Evolutionary conservation across 2,797 vertebrate genomes (phyloP), one percentile per base, ranked within the genome.

Genomic region (Brachymystax lenok): DNA sequence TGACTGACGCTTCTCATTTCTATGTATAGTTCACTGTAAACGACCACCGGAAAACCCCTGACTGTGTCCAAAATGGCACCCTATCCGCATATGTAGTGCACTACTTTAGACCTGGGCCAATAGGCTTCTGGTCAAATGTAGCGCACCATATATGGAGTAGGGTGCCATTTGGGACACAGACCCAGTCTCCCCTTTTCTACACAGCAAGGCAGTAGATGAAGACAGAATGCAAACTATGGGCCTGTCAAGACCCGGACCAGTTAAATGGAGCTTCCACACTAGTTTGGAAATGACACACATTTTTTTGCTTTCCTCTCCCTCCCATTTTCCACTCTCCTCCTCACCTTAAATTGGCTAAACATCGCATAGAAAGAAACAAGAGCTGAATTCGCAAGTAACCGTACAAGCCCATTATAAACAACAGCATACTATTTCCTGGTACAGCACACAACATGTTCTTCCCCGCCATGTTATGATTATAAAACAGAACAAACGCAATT

Each of bases 1-100:
- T 93, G 92, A 94, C 86, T 86, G 92, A 87, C 90, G 80, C 77
- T 84, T 91, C 80, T 85, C 87, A 89, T 92, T 89, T 88, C 83
- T 79, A 63, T 79, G 77, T 86, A 85, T 89, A 88, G 92, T 93
- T 92, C 83, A 86, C 82, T 82, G 82, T 80, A 90, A 91, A 92
- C 83, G 86, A 91, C 83, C 83, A 90, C 82, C 87, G 78, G 86
- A 85, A 90, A 74, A 71, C 74, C 79, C 75, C 61, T 61, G 5
- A 0, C 2, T 59, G 17, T 2, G 17, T n/a, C 56, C 0, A 7
- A 59, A 59, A 21, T 0, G n/a, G 17, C 56, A 19, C 19, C 56
- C 56, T 21, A 59, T 6, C 8, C 5, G 5, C 56, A 35, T 46
- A 3, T 2, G 40, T 46, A 46, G 40, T 21, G 52, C 52, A 54